Evolutionary conservation across 2,888 invertebrate genomes (phyloP), one percentile per base, ranked within the genome.

Genomic region (Oscheius sp.): DNA sequence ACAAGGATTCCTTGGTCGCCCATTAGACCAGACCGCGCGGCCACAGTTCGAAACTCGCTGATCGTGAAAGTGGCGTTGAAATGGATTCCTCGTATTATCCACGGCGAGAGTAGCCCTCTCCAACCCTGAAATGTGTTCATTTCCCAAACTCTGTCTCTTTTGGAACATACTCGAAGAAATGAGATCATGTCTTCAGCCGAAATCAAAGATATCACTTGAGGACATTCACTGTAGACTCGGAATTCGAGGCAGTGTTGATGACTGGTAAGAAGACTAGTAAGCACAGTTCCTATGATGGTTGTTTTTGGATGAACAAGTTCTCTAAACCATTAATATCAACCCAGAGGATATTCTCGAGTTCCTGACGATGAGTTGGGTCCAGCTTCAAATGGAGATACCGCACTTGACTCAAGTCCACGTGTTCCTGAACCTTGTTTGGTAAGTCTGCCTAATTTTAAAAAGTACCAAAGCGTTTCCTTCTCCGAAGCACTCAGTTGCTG

Each of bases 31-130:
- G 58, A 2, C 29, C 66, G 57, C 11, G 60, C 70, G 32, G 66
- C 75, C 4, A 71, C 76, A 1, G 63, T 33, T 2, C 81, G 71
- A 47, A 81, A 81, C 13, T 81, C 81, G 32, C 79, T 77, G 55
- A 81, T 81, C 0, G 81, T 75, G 2, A 81, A 76, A 21, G 62
- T 76, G 0, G 81, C 77, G 51, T 81, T 81, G 66, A 81, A 81
- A 5, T 76, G 74, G 37, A 81, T 77, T n/a, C 66, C 68, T 32
- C 76, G 71, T 55, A 81, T 81, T 5, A 75, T 75, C 81, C 81
- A 81, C 2, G 81, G 81, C 32, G 76, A 70, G 4, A 75, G 21
- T 0, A 76, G 60, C 11, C 51, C 48, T 68, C 75, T 37, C 77
- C 76, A 63, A 32, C 68, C 68, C 74, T 74, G 37, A 13, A 68